Evolutionary conservation across 2,113 vertebrate genomes (phyloP).

Genomic region (Myocastor coypus): DNA sequence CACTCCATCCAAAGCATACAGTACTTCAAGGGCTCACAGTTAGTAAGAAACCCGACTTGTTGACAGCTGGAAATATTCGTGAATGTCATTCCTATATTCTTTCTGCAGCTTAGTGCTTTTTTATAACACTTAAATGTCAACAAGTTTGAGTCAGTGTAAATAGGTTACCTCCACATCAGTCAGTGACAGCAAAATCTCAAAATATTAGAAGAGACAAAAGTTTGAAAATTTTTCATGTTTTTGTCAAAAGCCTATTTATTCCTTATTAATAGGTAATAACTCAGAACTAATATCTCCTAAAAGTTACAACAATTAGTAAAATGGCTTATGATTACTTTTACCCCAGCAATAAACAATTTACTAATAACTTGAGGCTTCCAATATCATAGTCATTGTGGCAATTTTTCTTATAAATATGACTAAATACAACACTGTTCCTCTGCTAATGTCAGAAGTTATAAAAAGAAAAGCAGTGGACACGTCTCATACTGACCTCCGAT

Average conservation of each 20-base stretch:
- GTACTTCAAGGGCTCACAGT: slow-evolving; percentile 80
- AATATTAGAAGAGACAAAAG: slow-evolving; percentile 66
- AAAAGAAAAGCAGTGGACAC: background rate
- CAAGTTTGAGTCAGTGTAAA: slow-evolving; percentile 83
- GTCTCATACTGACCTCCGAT: background rate
- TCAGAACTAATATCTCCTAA: slow-evolving; percentile 51
- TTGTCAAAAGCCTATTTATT: slow-evolving; percentile 65
- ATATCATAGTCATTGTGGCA: background rate
- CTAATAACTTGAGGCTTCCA: slow-evolving; percentile 22
- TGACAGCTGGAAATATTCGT: slow-evolving; percentile 81
- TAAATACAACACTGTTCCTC: background rate
- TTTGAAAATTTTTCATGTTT: slow-evolving; percentile 55
- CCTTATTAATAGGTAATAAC: slow-evolving; percentile 61
- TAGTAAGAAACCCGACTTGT: slow-evolving; percentile 79
- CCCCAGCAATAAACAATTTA: slow-evolving; percentile 31
- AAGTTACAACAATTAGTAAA: slow-evolving; percentile 54
- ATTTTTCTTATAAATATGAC: slow-evolving; percentile 33
- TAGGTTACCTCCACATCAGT: slow-evolving; percentile 79
- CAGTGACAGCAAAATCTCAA: slow-evolving; percentile 74
- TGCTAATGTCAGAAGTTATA: slow-evolving; percentile 36
- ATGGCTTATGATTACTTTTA: slow-evolving; percentile 64
- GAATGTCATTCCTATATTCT: slow-evolving; percentile 80
- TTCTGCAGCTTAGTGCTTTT: slow-evolving; percentile 61
- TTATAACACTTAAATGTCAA: slow-evolving; percentile 83
- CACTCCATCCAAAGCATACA: slow-evolving; percentile 70